Conservation (phyloP, 2,888 invertebrate species). For the Petrolisthes cinctipes region DNA sequence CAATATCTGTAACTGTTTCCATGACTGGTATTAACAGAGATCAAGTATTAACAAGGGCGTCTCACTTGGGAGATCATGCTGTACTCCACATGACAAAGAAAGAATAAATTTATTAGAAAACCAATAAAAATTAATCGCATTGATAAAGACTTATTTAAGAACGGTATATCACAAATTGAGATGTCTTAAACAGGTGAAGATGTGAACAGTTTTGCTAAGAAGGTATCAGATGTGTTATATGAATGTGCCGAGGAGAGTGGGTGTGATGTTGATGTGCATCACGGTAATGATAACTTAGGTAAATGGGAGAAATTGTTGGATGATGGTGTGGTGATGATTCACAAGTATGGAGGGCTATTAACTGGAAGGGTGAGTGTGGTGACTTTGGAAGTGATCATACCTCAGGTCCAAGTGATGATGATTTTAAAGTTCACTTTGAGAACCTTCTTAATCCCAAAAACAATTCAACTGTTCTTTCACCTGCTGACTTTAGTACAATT, state of each 20-base stretch:
- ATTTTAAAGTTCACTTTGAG: too few relatives aligned
- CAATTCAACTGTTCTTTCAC: too few relatives aligned
- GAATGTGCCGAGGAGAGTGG: slow-evolving; percentile 1
- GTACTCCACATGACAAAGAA: not conserved
- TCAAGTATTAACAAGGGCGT: not conserved
- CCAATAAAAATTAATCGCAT: slow-evolving; percentile 4
- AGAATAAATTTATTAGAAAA: not conserved
- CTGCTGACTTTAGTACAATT: too few relatives aligned
- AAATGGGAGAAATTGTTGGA: not conserved
- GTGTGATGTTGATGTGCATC: not conserved
- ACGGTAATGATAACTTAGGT: not conserved
- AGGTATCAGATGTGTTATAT: not conserved
- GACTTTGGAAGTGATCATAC: too few relatives aligned
- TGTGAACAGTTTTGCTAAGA: slow-evolving; percentile 7
- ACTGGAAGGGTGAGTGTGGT: too few relatives aligned
- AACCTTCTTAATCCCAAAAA: too few relatives aligned
- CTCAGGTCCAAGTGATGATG: too few relatives aligned
- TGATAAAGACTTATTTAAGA: not conserved
- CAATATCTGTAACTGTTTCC: slow-evolving; percentile 1
- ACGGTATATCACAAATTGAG: not conserved
- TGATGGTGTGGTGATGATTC: not conserved
- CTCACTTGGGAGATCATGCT: not conserved
- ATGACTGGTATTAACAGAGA: not conserved
- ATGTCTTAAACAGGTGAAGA: not conserved
- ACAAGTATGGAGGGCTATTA: too few relatives aligned